These are phyloP conservation scores for Auanema freiburgensis DNA, from an alignment of 2,888 invertebrate genomes.

Conservation along the genomic window DNA sequence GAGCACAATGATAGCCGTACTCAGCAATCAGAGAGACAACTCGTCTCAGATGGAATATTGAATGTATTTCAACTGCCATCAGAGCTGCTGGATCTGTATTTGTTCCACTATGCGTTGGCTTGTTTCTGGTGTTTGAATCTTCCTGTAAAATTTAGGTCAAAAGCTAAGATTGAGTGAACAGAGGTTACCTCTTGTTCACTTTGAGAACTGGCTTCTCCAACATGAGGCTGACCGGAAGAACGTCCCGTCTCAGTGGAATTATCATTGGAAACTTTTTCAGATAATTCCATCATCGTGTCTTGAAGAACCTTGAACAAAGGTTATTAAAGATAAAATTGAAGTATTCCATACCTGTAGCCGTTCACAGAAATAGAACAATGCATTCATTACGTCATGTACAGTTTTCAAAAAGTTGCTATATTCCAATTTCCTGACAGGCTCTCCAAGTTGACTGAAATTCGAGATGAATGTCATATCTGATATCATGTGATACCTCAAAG, in stretches of 20 bases:
- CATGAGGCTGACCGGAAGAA: background rate
- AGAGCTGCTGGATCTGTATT: slow-evolving; percentile 18
- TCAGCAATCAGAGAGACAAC: slow-evolving; percentile 67
- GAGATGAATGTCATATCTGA: too few species aligned
- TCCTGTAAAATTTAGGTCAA: slow-evolving; percentile 8
- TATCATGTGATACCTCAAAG: slow-evolving; percentile 24
- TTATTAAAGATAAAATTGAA: background rate
- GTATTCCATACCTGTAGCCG: slow-evolving; percentile 72
- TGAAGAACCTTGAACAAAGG: slow-evolving; percentile 35
- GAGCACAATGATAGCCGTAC: slow-evolving; percentile 83
- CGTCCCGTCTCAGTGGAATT: slow-evolving; percentile 11
- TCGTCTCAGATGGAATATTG: slow-evolving; percentile 22
- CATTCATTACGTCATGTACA: slow-evolving; percentile 73
- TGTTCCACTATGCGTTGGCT: background rate
- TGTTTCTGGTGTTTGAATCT: background rate
- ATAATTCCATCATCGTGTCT: slow-evolving; percentile 33
- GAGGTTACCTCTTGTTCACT: background rate
- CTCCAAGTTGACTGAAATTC: slow-evolving; percentile 67
- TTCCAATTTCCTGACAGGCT: slow-evolving; percentile 73
- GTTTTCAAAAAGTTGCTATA: slow-evolving; percentile 76
- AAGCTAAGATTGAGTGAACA: background rate
- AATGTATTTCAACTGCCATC: slow-evolving; percentile 28
- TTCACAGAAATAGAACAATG: slow-evolving; percentile 75
- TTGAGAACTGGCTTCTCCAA: background rate
- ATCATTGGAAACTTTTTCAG: slow-evolving; percentile 27